A percentile compares a stretch with the other conserved stretches of the same genome.
phyloP scores from a whole-genome alignment of 2,888 invertebrate species.

The Cephus pulcher region DNA sequence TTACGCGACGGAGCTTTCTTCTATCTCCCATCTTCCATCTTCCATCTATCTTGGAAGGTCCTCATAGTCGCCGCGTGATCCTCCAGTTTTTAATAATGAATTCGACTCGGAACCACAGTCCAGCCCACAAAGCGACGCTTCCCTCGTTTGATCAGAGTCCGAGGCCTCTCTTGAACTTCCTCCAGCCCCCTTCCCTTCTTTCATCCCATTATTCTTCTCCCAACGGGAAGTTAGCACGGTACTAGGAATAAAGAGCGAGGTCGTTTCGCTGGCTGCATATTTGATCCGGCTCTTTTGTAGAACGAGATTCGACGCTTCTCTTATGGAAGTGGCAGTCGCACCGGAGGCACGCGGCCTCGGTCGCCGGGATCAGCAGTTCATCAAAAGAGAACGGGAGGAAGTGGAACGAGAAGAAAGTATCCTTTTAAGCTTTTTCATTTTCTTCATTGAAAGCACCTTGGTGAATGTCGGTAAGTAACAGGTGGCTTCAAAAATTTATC shows the following conservation, averaged over 20 bases:
- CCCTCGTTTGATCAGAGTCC: background rate
- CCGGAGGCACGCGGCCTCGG: background rate
- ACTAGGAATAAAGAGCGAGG: background rate
- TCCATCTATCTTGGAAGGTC: background rate
- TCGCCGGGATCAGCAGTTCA: background rate
- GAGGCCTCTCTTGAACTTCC: background rate
- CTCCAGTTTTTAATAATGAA: background rate
- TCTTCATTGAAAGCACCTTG: background rate
- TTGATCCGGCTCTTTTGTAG: background rate
- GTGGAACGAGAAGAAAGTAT: background rate
- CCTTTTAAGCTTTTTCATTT: background rate
- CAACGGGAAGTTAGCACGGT: background rate
- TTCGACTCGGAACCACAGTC: background rate
- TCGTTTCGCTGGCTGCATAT: background rate
- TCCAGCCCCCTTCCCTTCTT: background rate
- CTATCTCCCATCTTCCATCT: background rate
- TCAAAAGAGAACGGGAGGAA: background rate
- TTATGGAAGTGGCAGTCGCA: background rate
- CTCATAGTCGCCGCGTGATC: background rate
- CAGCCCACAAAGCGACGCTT: background rate
- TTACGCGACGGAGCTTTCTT: background rate
- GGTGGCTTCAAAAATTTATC: conserved; percentile 53
- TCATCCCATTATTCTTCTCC: background rate
- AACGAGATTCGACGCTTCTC: background rate
- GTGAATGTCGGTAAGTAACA: conserved; percentile 35